Evolutionary conservation across 2,797 vertebrate genomes (phyloP).

Genomic region (Fistularia tabacaria): DNA sequence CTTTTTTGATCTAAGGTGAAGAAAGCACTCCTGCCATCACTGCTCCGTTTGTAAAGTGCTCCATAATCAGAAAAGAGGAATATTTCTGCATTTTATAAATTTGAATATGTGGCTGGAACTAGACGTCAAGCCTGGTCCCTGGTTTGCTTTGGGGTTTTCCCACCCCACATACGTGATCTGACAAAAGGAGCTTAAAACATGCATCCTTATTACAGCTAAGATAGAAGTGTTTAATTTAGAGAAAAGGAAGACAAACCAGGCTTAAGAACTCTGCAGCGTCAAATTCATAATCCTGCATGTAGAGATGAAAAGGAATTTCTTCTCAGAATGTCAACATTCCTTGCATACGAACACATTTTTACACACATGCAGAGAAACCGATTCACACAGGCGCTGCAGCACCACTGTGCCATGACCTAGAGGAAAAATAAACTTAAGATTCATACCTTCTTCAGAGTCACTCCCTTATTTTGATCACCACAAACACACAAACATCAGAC

Average conservation of each 20-base stretch:
- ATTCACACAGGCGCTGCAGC: conserved; percentile 16
- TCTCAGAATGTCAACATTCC: no score
- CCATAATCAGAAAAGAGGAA: conserved; percentile 46
- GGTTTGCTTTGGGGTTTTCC: conserved; percentile 1
- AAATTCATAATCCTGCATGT: conserved; percentile 7
- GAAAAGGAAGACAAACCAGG: conserved; percentile 24
- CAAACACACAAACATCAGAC: conserved; percentile 17
- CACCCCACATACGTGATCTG: no score
- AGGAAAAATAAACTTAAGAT: neutral
- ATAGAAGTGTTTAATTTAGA: conserved; percentile 8
- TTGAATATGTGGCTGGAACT: neutral
- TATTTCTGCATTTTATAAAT: conserved; percentile 25
- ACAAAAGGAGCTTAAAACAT: conserved; percentile 1
- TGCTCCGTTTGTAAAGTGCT: conserved; percentile 72
- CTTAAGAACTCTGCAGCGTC: conserved; percentile 7
- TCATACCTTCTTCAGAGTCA: conserved; percentile 37
- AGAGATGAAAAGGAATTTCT: no score
- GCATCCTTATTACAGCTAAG: conserved; percentile 19
- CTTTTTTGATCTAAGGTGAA: conserved; percentile 32
- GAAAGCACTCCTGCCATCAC: conserved; percentile 56
- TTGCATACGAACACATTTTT: neutral
- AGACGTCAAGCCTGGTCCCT: conserved; percentile 20
- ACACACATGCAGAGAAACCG: conserved; percentile 26
- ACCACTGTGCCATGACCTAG: conserved; percentile 15
- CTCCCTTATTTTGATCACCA: conserved; percentile 7